phyloP scores from a whole-genome alignment of 1,140 invertebrate genomes.

The Neodiprion virginianus region DNA sequence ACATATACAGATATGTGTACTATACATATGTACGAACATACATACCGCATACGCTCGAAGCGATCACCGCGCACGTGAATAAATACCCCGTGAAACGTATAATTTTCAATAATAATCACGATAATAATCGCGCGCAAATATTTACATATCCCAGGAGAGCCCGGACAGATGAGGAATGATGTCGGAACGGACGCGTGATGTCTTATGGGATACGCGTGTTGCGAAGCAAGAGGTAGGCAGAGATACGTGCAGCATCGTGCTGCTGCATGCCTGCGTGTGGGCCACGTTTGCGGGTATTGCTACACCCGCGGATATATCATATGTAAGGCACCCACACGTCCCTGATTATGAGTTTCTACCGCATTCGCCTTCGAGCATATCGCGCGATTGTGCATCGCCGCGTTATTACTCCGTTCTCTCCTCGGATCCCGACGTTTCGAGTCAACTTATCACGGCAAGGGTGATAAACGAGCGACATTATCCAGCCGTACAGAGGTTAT shows the following conservation, averaged over 20 bases:
- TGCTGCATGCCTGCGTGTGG: too few relatives aligned
- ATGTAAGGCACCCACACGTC: not conserved
- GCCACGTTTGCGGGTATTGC: too few relatives aligned
- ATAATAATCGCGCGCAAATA: not conserved
- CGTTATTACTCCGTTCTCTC: not conserved
- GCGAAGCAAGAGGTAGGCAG: not conserved
- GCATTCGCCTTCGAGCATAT: not conserved
- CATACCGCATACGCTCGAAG: not conserved
- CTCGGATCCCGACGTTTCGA: not conserved
- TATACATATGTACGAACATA: too few relatives aligned
- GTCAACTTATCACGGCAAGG: not conserved
- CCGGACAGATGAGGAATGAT: not conserved
- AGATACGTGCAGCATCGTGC: too few relatives aligned
- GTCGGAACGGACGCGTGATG: not conserved
- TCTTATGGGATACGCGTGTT: not conserved
- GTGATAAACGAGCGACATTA: not conserved
- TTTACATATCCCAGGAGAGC: not conserved
- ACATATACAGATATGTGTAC: too few relatives aligned
- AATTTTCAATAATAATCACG: constrained; percentile 6
- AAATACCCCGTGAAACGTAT: not conserved
- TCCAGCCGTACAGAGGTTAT: too few relatives aligned
- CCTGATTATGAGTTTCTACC: not conserved
- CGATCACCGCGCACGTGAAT: not conserved
- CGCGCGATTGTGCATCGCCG: not conserved
- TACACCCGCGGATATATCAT: too few relatives aligned